Conservation (phyloP, 2,797 vertebrate genomes). For the Coccyzus lansbergi region DNA sequence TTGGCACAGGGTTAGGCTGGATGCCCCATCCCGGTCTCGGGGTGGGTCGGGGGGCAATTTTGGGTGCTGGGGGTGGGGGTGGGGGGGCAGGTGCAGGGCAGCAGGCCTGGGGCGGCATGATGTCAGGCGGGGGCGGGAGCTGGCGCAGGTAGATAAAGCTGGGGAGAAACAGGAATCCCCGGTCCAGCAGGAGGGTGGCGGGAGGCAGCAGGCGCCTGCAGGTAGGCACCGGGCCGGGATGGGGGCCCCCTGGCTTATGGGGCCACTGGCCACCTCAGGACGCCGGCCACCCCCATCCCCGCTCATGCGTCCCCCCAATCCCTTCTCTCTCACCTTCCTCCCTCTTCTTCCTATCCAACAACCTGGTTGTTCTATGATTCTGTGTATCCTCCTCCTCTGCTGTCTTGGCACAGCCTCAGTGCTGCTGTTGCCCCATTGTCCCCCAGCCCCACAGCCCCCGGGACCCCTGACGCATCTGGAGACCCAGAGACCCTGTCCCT, state of each 20-base stretch:
- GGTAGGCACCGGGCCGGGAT: background rate
- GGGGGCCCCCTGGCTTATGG: background rate
- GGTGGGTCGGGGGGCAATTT: too few relatives aligned
- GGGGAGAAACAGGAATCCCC: conserved; percentile 55
- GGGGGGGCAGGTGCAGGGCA: background rate
- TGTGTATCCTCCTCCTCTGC: background rate
- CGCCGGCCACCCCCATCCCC: background rate
- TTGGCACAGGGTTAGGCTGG: too few relatives aligned
- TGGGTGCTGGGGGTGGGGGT: too few relatives aligned
- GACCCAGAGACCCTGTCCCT: too few relatives aligned
- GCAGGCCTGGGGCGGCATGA: conserved; percentile 7
- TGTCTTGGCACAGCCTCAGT: fast-evolving
- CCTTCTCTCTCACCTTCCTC: too few relatives aligned
- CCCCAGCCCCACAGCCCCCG: background rate
- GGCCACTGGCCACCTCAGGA: background rate
- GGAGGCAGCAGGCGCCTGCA: conserved; percentile 6
- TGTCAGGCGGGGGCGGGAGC: conserved; percentile 49
- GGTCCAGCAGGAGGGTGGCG: conserved; percentile 38
- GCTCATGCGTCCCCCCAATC: too few relatives aligned
- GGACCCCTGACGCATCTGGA: background rate
- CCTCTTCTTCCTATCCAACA: background rate
- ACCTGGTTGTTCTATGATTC: too few relatives aligned
- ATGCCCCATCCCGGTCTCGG: too few relatives aligned
- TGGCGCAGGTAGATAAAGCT: conserved; percentile 45
- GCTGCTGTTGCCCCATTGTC: fast-evolving